Percentiles rank a stretch among this genome's conserved stretches.
Conservation (phyloP, 2,797 vertebrate genomes). For the Lophius americanus region DNA sequence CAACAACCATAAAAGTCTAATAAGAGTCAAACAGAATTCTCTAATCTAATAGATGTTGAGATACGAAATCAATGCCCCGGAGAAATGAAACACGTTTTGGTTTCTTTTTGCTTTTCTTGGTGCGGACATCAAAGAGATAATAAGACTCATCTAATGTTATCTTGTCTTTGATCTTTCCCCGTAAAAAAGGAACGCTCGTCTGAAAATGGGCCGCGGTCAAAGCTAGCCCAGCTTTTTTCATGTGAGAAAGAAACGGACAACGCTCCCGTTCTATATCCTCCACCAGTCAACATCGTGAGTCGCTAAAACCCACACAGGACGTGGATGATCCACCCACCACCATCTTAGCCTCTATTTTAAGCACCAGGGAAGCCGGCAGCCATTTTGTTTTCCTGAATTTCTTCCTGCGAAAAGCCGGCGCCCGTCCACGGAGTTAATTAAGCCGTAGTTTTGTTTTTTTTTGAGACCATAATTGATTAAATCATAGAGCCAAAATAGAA, state of each 20-base stretch:
- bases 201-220: constrained; percentile 69
- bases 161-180: no score
- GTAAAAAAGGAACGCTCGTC: constrained; percentile 35
- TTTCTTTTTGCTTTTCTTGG: no score
- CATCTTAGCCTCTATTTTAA: constrained; percentile 72
- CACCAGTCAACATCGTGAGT: constrained; percentile 65
- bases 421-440: constrained; percentile 77
- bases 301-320: constrained; percentile 63
- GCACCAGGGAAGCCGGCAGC: constrained; percentile 69
- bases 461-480: constrained; percentile 80
- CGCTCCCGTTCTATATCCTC: constrained; percentile 58
- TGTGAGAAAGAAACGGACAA: constrained; percentile 36
- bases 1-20: no score
- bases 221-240: constrained; percentile 19
- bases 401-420: constrained; percentile 67
- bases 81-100: no score
- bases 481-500: constrained; percentile 80
- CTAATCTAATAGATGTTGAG: no score
- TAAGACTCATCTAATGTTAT: no score
- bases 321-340: constrained; percentile 70
- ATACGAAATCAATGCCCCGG: no score
- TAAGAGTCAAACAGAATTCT: no score
- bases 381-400: constrained; percentile 76
- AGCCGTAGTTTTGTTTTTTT: constrained; percentile 69
- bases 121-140: no score